phyloP scores from a whole-genome alignment of 2,888 invertebrate genomes.

The Campopleginae sp. region DNA sequence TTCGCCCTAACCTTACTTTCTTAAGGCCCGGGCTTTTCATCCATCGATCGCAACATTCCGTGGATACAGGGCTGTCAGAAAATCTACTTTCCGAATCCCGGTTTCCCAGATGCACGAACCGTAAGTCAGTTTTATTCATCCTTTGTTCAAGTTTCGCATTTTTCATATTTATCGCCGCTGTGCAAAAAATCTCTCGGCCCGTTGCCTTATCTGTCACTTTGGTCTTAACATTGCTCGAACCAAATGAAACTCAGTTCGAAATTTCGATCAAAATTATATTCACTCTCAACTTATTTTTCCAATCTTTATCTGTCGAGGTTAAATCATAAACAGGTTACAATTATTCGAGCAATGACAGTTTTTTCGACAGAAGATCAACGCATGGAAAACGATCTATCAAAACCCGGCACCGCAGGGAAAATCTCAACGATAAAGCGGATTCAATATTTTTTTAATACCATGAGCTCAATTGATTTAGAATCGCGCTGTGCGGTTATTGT shows the following conservation, averaged over 20 bases:
- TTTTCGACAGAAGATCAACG: neutral
- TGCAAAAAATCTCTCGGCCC: neutral
- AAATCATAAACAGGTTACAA: neutral
- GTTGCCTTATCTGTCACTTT: neutral
- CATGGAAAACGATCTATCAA: neutral
- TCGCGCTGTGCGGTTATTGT: neutral
- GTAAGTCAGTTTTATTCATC: neutral
- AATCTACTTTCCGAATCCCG: neutral
- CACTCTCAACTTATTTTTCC: neutral
- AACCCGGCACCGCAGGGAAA: neutral
- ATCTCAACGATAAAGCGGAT: neutral
- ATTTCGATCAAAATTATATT: neutral
- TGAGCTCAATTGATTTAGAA: neutral
- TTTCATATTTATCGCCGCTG: neutral
- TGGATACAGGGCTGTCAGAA: neutral
- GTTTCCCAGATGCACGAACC: neutral
- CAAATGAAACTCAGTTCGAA: neutral
- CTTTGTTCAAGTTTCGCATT: neutral
- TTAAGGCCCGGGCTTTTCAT: neutral
- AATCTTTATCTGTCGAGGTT: neutral
- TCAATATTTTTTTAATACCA: neutral
- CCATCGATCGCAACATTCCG: neutral
- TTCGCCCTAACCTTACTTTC: conserved; percentile 21
- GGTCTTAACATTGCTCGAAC: neutral
- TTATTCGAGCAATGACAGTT: neutral